phyloP scores from a whole-genome alignment of 2,888 invertebrate species.

The Pseudococcus viburni region DNA sequence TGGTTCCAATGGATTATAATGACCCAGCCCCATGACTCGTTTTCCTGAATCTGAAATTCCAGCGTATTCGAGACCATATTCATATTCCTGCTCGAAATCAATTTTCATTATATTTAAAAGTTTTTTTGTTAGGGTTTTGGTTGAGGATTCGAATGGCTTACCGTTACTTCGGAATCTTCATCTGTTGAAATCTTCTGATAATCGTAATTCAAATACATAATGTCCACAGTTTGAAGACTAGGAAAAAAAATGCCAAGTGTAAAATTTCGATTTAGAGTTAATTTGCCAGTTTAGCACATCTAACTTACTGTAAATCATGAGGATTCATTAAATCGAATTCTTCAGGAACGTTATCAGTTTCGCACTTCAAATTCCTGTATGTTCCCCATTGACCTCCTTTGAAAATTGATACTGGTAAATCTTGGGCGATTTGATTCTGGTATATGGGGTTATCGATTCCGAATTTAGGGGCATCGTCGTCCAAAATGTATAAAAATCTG shows the following conservation, averaged over 20 bases:
- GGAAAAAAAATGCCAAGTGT: too few relatives aligned
- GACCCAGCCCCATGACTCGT: slow-evolving; percentile 72
- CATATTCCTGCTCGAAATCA: slow-evolving; percentile 70
- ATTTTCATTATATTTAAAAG: neutral
- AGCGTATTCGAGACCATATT: slow-evolving; percentile 76
- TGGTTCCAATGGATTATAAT: slow-evolving; percentile 74
- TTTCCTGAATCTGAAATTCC: slow-evolving; percentile 71
- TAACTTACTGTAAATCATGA: neutral
- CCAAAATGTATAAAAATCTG: slow-evolving; percentile 77
- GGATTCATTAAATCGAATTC: neutral
- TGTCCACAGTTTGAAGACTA: slow-evolving; percentile 14
- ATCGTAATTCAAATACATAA: slow-evolving; percentile 44
- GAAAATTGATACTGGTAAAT: slow-evolving; percentile 85
- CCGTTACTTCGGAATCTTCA: slow-evolving; percentile 5
- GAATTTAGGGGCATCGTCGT: slow-evolving; percentile 77
- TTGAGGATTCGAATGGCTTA: neutral
- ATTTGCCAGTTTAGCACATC: neutral
- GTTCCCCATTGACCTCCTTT: slow-evolving; percentile 81
- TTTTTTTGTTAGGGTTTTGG: neutral
- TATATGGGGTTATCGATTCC: slow-evolving; percentile 78
- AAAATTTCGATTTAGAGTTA: too few relatives aligned
- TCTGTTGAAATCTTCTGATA: neutral
- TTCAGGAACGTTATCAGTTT: neutral
- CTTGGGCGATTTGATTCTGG: slow-evolving; percentile 78
- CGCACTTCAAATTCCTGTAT: slow-evolving; percentile 79